These are phyloP conservation scores for Entosphenus tridentatus DNA, from an alignment of 2,113 vertebrate genomes.

Conservation along the genomic window DNA sequence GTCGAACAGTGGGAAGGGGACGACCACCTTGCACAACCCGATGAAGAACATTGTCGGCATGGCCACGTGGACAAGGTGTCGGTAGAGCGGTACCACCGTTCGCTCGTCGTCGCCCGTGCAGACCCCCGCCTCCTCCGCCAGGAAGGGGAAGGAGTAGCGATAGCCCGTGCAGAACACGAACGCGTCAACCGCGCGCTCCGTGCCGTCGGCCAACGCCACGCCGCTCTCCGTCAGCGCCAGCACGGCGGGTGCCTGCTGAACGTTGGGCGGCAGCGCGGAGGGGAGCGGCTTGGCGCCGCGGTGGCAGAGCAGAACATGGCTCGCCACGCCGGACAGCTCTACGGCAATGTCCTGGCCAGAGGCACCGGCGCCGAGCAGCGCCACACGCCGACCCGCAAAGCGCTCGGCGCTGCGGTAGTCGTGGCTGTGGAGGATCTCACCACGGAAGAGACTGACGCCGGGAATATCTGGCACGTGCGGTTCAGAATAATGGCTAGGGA, in stretches of 20 bases:
- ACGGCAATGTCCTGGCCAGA: slow-evolving; percentile 38
- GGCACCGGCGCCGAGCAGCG: slow-evolving; percentile 31
- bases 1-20: slow-evolving; percentile 36
- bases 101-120: slow-evolving; percentile 17
- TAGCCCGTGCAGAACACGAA: slow-evolving; percentile 44
- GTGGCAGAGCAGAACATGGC: slow-evolving; percentile 30
- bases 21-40: slow-evolving; percentile 29
- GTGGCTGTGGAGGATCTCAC: slow-evolving; percentile 33
- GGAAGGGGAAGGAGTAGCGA: slow-evolving; percentile 29
- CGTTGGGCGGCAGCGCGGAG: slow-evolving; percentile 17
- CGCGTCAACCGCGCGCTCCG: slow-evolving; percentile 15
- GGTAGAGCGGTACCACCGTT: slow-evolving; percentile 26
- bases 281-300: slow-evolving; percentile 12
- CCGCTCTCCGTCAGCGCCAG: slow-evolving; percentile 17
- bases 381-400: slow-evolving; percentile 22
- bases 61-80: slow-evolving; percentile 23
- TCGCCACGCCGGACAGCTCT: slow-evolving; percentile 21
- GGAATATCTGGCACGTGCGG: slow-evolving; percentile 28
- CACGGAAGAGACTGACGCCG: slow-evolving; percentile 32
- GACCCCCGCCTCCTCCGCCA: slow-evolving; percentile 20
- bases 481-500: slow-evolving; percentile 29
- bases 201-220: slow-evolving; percentile 21
- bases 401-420: slow-evolving; percentile 25
- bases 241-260: slow-evolving; percentile 18
- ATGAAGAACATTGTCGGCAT: slow-evolving; percentile 34